Evolutionary conservation across 2,113 vertebrate genomes (phyloP).

Genomic region (Rhizomys pruinosus): DNA sequence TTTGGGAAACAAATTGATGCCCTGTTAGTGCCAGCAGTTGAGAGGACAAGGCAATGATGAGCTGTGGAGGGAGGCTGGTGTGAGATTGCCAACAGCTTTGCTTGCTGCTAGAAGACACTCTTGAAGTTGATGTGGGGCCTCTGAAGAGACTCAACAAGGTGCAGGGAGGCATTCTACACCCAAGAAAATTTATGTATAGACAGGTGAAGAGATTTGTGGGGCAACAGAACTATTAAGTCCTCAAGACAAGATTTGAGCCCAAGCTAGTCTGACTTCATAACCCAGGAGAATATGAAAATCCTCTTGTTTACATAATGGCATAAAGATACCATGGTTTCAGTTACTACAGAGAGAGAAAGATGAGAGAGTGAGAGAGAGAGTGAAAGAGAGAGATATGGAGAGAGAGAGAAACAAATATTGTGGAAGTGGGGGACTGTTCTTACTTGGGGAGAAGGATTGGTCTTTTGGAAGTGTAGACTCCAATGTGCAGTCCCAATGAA

Average conservation of each 20-base stretch:
- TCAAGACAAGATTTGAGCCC: not conserved
- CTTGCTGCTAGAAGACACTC: not conserved
- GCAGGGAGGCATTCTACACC: not conserved
- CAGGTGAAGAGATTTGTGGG: not conserved
- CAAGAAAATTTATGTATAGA: not conserved
- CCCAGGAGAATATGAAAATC: not conserved
- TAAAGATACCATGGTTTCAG: not conserved
- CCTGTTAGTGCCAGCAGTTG: not conserved
- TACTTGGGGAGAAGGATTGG: not conserved
- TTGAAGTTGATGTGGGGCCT: not conserved
- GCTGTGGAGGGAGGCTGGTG: not conserved
- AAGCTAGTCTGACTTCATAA: not conserved
- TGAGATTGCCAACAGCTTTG: not conserved
- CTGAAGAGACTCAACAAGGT: not conserved
- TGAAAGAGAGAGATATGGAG: too few species aligned
- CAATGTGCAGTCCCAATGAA: not conserved
- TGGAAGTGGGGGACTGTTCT: not conserved
- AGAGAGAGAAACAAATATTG: too few species aligned
- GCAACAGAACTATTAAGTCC: not conserved
- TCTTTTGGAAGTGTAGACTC: not conserved
- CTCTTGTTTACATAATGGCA: fast-evolving
- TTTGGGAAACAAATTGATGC: not conserved
- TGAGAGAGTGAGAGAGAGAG: too few species aligned
- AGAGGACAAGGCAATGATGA: not conserved
- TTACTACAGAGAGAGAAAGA: not conserved